Base-by-base conservation (phyloP, 2,888 invertebrate genomes). In the Nowickia ferox region DNA sequence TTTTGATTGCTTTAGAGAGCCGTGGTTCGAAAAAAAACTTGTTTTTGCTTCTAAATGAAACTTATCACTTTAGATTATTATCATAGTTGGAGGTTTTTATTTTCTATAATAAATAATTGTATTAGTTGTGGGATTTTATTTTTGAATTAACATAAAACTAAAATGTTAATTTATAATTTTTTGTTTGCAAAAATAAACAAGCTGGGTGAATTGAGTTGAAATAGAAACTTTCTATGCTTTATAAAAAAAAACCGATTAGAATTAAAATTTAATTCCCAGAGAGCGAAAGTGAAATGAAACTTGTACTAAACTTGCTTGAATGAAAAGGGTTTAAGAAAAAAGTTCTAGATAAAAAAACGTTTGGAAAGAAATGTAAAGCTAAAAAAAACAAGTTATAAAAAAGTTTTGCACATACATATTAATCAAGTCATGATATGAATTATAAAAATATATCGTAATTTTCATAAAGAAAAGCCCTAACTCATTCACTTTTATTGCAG, bases 1-100 rank as follows among this genome's bases (percentile, higher is more conserved):
- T 87, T 87, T 84, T 86, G 86, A 86, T 86, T 86, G 79, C 86
- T 86, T 80, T 55, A 42, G 86, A 83, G 86, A 30, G 30, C 76
- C 76, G 71, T 76, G 78, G 78, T 57, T 65, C 11, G 38, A 42
- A 63, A 51, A 71, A 82, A 77, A 30, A 22, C 2, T 30, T 1
- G 30, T 6, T 30, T 30, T 80, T 79, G 74, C 17, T 76, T 78
- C 63, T 69, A 57, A 78, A 65, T 78, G 63, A 78, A 75, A 63
- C 71, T 82, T 75, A 80, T 63, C 72, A 55, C 72, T 55, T 61
- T 65, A 59, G 82, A 82, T 82, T 71, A 59, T 38, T 75, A 85
- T 78, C 77, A 51, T 66, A 65, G 83, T 48, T 68, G 77, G 72
- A 53, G 30, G 65, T 83, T 57, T 46, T 44, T 19, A 55, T 40